A percentile compares a stretch with the other conserved stretches of the same genome.
Conservation (phyloP, 2,888 invertebrate genomes). For the Torymus auratus region DNA sequence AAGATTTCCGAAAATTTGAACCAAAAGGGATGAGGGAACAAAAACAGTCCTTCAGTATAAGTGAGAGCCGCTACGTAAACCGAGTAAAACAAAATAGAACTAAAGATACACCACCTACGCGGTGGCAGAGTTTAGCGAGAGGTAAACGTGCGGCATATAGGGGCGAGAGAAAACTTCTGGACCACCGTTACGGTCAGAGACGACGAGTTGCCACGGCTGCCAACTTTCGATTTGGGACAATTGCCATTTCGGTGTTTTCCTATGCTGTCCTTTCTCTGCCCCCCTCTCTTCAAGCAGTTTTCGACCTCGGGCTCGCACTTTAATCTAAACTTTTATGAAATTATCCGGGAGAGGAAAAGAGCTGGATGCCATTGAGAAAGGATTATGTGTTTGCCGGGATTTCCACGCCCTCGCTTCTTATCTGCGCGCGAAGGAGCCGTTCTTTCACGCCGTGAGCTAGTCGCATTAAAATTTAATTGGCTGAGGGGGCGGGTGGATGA, state of each 20-base stretch:
- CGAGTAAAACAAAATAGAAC: no score
- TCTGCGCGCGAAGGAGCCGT: no score
- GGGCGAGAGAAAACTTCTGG: slow-evolving; percentile 6
- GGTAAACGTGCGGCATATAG: not conserved
- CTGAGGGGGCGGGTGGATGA: no score
- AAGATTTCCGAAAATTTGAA: no score
- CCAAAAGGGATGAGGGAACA: not conserved
- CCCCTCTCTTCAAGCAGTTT: not conserved
- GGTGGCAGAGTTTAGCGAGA: slow-evolving; percentile 9
- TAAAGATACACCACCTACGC: no score
- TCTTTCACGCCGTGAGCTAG: no score
- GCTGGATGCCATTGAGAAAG: not conserved
- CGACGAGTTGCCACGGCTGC: not conserved
- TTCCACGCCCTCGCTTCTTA: not conserved
- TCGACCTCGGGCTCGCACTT: not conserved
- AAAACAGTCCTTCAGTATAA: not conserved
- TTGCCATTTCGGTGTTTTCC: not conserved
- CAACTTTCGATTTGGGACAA: slow-evolving; percentile 41
- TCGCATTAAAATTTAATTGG: no score
- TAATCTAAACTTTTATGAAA: slow-evolving; percentile 42
- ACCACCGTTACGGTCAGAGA: not conserved
- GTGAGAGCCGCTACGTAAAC: no score
- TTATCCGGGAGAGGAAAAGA: not conserved
- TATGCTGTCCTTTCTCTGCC: not conserved
- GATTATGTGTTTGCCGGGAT: not conserved